Conservation (phyloP, 2,888 invertebrate species). For the Leptinotarsa tumamoca region DNA sequence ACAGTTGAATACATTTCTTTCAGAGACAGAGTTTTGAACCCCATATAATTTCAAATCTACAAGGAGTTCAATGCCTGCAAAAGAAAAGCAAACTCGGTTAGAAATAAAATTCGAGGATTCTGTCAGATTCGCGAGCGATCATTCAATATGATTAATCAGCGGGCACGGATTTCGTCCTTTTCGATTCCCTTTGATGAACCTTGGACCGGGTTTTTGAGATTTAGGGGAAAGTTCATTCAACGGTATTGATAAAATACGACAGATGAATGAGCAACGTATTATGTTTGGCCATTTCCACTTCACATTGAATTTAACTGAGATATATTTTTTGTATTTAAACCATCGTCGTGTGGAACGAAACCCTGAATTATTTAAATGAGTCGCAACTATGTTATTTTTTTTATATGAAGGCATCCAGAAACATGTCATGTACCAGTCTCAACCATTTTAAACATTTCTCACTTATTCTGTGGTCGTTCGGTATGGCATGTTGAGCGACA, state of each 20-base stretch:
- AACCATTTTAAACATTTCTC: no score
- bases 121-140: constrained; percentile 1
- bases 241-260: no score
- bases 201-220: background rate
- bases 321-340: background rate
- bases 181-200: background rate
- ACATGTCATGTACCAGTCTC: no score
- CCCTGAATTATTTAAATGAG: no score
- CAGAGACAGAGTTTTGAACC: background rate
- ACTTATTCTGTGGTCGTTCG: no score
- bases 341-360: no score
- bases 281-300: no score
- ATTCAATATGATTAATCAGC: constrained; percentile 10
- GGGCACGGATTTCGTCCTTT: background rate
- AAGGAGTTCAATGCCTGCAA: background rate
- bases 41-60: background rate
- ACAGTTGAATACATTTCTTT: constrained; percentile 8
- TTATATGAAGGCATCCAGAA: no score
- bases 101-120: background rate
- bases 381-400: no score
- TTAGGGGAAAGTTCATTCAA: background rate
- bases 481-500: no score
- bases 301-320: background rate
- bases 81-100: constrained; percentile 1
- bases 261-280: no score